Evolutionary conservation across 2,113 vertebrate species (phyloP).

Genomic region (Alligator mississippiensis): DNA sequence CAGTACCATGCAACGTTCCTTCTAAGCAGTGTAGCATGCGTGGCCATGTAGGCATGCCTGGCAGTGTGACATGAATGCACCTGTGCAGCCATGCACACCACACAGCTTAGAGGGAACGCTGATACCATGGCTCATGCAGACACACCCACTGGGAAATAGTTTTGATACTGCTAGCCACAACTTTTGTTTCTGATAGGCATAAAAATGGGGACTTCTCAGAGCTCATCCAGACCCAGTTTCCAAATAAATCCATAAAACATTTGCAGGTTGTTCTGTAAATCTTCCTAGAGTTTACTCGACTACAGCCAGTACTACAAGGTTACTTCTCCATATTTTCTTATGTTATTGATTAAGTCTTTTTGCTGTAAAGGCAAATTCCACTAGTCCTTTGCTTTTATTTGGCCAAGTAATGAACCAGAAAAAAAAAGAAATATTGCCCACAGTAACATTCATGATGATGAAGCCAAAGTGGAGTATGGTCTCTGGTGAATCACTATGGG

Average conservation of each 20-base stretch:
- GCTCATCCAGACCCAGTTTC: not conserved
- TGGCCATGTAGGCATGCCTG: not conserved
- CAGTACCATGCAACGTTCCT: too few relatives aligned
- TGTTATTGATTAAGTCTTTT: not conserved
- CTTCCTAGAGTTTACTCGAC: not conserved
- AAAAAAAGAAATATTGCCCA: not conserved
- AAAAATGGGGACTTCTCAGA: not conserved
- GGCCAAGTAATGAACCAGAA: not conserved
- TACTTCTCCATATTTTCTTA: not conserved
- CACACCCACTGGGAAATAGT: not conserved
- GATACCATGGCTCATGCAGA: rapidly evolving
- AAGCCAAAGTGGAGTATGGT: not conserved
- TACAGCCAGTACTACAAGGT: not conserved
- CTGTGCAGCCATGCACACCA: not conserved
- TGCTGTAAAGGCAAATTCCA: not conserved
- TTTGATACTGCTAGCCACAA: not conserved
- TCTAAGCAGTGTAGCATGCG: not conserved
- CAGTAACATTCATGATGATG: not conserved
- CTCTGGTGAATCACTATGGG: not conserved
- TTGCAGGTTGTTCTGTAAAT: not conserved
- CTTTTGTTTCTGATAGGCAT: not conserved
- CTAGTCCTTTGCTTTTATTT: not conserved
- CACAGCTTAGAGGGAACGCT: not conserved
- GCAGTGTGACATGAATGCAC: not conserved
- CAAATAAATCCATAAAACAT: not conserved